Conservation (phyloP, 2,888 invertebrate species). For the Drosophila helvetica region DNA sequence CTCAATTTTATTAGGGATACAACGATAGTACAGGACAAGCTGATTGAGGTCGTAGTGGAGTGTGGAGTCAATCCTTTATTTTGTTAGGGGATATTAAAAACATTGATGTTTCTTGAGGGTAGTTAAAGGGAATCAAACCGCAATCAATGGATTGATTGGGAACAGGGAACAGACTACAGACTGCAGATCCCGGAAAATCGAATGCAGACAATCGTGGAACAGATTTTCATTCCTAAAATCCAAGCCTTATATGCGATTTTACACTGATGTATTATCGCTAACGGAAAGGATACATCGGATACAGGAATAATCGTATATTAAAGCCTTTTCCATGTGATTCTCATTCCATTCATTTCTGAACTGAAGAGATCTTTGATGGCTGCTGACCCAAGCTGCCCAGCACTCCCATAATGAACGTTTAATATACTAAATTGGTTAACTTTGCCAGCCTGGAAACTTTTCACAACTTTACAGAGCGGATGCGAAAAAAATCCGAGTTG, state of each 20-base stretch:
- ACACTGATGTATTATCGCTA: no score
- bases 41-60: neutral
- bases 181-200: no score
- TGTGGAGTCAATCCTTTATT: no score
- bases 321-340: no score
- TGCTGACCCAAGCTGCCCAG: slow-evolving; percentile 9
- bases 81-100: neutral
- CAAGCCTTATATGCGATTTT: no score
- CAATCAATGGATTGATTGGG: no score
- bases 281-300: no score
- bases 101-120: neutral
- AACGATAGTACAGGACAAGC: neutral
- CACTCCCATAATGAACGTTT: slow-evolving; percentile 59
- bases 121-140: no score
- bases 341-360: neutral
- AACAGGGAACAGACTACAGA: no score
- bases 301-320: no score
- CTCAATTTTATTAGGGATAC: slow-evolving; percentile 7
- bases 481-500: slow-evolving; percentile 37
- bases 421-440: slow-evolving; percentile 72
- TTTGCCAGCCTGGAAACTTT: slow-evolving; percentile 66
- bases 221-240: no score
- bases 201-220: no score
- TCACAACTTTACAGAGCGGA: slow-evolving; percentile 60
- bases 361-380: neutral